Evolutionary conservation across 37 sponge, comb jelly and placozoan species (phyloP), one percentile per base, ranked within the genome.

Genomic region (Ianthella basta): DNA sequence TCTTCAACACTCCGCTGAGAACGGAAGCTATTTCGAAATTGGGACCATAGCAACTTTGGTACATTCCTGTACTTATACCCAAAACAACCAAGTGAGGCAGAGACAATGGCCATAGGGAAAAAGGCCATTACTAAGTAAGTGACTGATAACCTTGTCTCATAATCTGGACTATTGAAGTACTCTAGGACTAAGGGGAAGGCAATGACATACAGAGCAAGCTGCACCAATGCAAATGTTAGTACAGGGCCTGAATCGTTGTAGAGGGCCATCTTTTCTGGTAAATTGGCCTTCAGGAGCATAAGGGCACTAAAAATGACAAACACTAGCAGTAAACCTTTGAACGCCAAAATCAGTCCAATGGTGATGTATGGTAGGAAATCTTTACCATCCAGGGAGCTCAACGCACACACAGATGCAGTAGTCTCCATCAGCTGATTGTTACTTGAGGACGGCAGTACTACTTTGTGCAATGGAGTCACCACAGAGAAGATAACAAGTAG

Each of bases 241-340:
- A 41, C 54, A 1, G 10, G n/a, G 1, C 78, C 78, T 36, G 78
- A 75, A 41, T 75, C 78, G 40, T 75, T 75, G 78, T n/a, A 75
- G 16, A 75, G 24, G 25, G 37, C 54, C 24, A 61, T n/a, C 5
- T 4, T 13, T 20, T 75, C 10, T 6, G 23, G 24, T 24, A 75
- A 15, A 4, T 32, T 75, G 15, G 37, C 37, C 50, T 44, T 44
- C 8, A 44, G 50, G 1, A 41, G 44, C 25, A 19, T 15, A 19
- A 40, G 40, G 0, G 78, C 53, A 41, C 15, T 36, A 3, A 21
- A 75, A 8, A 23, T 1, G 2, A 75, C 23, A 24, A 2, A 44
- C 14, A 12, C 21, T 4, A 44, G 1, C 25, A 75, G 6, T 2
- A 44, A 20, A 21, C 0, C 15, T 50, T 75, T 75, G 1, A 75